These are phyloP conservation scores for Mus minutoides DNA, from an alignment of 2,797 vertebrate genomes.

Conservation along the genomic window DNA sequence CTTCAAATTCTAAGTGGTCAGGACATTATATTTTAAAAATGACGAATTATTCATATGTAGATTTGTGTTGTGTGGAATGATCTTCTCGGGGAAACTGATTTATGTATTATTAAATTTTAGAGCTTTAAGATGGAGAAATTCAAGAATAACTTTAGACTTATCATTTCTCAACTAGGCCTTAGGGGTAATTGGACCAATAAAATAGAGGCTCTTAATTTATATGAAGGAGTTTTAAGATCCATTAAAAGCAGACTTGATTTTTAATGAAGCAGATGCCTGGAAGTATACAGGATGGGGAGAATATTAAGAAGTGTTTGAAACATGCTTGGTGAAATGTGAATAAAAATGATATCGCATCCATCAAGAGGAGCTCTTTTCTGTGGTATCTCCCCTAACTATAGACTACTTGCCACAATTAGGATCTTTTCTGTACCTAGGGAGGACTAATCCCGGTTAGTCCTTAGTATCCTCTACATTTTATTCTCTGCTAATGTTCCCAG, in stretches of 20 bases:
- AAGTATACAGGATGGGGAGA: neutral
- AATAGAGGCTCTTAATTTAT: conserved; percentile 1
- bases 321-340: neutral
- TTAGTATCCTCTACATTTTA: neutral
- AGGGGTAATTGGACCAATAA: neutral
- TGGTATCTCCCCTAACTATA: neutral
- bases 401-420: fast-evolving
- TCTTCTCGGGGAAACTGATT: neutral
- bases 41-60: neutral
- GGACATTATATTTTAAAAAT: neutral
- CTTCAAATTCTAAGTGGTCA: neutral
- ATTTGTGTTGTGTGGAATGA: neutral
- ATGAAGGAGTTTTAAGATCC: neutral
- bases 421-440: neutral
- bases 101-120: conserved; percentile 28
- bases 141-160: neutral
- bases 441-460: neutral
- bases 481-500: too few relatives aligned
- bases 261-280: neutral
- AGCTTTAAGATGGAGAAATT: conserved; percentile 19
- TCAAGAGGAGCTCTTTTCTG: neutral
- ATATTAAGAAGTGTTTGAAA: neutral
- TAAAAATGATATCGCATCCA: neutral
- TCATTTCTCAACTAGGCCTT: neutral
- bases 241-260: neutral